phyloP scores from a whole-genome alignment of 2,888 invertebrate genomes.

The Acleris laterana region DNA sequence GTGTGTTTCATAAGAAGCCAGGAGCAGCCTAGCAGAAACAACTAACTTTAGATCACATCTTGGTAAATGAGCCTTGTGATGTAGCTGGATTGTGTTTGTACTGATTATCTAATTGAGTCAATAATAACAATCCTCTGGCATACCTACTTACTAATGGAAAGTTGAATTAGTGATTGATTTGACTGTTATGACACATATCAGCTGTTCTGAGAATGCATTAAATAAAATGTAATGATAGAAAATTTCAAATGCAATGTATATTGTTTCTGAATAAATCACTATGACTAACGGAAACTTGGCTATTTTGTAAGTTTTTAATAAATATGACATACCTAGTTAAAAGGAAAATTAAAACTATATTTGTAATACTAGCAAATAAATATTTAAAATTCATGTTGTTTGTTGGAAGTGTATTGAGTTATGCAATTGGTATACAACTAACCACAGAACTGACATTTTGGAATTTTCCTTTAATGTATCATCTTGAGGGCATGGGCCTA shows the following conservation, averaged over 20 bases:
- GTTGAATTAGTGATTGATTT: slow-evolving; percentile 13
- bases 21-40: slow-evolving; percentile 67
- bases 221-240: no score
- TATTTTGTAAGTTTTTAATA: background rate
- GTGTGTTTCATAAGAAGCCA: slow-evolving; percentile 68
- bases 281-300: no score
- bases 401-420: no score
- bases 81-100: background rate
- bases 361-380: background rate
- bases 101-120: slow-evolving; percentile 1
- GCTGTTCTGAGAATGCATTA: slow-evolving; percentile 20
- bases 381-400: no score
- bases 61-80: slow-evolving; percentile 9
- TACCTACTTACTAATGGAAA: background rate
- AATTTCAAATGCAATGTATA: no score
- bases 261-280: no score
- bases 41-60: slow-evolving; percentile 39
- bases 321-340: background rate
- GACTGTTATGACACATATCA: slow-evolving; percentile 27
- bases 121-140: background rate
- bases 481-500: no score
- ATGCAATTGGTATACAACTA: no score
- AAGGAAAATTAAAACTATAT: background rate
- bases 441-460: no score
- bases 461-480: no score